Conservation (phyloP, 2,113 vertebrate genomes). For the Abramis brama region DNA sequence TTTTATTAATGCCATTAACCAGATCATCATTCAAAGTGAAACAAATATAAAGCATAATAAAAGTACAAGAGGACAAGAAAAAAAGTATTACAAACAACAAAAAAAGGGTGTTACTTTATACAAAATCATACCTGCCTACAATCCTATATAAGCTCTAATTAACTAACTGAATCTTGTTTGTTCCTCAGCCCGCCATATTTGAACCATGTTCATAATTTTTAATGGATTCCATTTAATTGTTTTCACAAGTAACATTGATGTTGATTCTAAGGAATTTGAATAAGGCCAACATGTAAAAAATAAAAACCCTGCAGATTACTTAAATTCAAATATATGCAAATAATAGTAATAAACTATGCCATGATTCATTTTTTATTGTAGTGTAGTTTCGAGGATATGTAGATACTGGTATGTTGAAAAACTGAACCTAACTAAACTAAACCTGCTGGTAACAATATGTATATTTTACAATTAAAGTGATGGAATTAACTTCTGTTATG, state of each 20-base stretch:
- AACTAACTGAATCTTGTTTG: not conserved
- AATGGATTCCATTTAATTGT: not conserved
- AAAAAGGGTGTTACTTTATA: no score
- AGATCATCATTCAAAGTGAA: no score
- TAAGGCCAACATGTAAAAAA: not conserved
- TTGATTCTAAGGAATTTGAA: not conserved
- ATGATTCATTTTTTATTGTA: not conserved
- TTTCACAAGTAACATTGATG: not conserved
- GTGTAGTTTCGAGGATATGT: not conserved
- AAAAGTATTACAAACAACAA: no score
- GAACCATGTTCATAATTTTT: not conserved
- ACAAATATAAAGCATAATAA: no score
- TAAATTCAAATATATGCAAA: not conserved
- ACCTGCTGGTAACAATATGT: not conserved
- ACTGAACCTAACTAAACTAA: no score
- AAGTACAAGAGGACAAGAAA: no score
- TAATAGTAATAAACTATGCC: not conserved
- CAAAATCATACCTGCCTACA: no score
- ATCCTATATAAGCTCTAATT: not conserved
- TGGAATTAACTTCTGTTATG: not conserved
- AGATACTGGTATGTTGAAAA: not conserved
- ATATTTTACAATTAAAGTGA: not conserved
- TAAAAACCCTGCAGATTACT: not conserved
- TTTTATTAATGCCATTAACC: no score
- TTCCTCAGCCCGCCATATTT: not conserved